Evolutionary conservation across 2,797 vertebrate species (phyloP), one percentile per base, ranked within the genome.

Genomic region (Yasuhikotakia modesta): DNA sequence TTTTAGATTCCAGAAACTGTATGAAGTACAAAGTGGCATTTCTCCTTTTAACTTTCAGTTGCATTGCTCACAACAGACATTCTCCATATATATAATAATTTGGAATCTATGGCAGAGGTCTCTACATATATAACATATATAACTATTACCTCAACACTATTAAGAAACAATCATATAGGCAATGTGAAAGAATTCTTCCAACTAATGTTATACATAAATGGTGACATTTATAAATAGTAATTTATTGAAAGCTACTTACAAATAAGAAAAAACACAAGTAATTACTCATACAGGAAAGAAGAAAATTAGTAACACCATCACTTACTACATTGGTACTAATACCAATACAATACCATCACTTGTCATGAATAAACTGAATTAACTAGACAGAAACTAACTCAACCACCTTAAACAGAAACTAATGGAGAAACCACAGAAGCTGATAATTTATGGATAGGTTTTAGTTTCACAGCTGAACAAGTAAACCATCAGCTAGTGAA

Each of bases 401-500:
- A n/a, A n/a, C n/a, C n/a, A n/a, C n/a, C n/a, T n/a, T n/a, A n/a
- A n/a, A 43, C 8, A 43, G 39, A 43, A 43, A 43, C 39, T 43
- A 43, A 2, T 11, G 39, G 8, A 43, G 39, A 43, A 43, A 43
- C 27, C 27, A 27, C 27, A 27, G 27, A 27, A 27, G 4, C 27
- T 27, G 19, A 22, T 53, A 53, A 8, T 2, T 2, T n/a, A 53
- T 10, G 50, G 10, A 10, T 57, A n/a, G n/a, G 4, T 5, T 58
- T 24, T 58, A 22, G 24, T 27, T 60, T 60, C 14, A 60, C 57
- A 11, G 39, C 39, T 43, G 39, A 6, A 73, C 4, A 21, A 32
- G 14, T 22, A n/a, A 73, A 67, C 32, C 46, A 14, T 55, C 45
- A 60, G 35, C 10, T 53, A 30, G 14, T 85, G 80, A 76, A 86